Evolutionary conservation across 2,113 vertebrate genomes (phyloP), one percentile per base, ranked within the genome.

Genomic region (Neogobius melanostomus): DNA sequence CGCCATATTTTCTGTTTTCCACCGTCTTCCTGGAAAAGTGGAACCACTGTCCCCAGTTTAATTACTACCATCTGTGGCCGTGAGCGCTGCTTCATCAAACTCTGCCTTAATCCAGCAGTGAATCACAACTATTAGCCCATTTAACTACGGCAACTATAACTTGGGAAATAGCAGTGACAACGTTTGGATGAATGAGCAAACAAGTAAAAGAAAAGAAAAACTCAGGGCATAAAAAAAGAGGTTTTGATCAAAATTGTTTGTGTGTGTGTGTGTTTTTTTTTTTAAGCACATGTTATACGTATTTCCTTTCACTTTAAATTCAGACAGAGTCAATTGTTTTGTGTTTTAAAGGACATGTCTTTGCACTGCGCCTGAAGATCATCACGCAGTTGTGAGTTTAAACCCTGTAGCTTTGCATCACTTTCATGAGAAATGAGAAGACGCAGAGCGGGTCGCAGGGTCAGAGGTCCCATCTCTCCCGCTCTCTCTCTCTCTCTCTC

Each of bases 391-490:
- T 36, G 77, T 81, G 72, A 63, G 1, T 80, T 89, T 87, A 85
- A 84, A 81, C 68, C 69, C 73, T 74, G 85, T 77, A 72, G 73
- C 85, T 75, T 83, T 79, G 82, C 76, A 69, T 87, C 85, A 69
- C 9, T 83, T 79, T 86, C 84, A 70, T 6, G 65, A 84, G 84
- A 83, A 80, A 80, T 83, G 89, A 88, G 83, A 82, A 80, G 83
- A 87, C 62, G 66, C 86, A 86, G 85, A 84, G 74, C 75, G 56
- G 2, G 77, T 72, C 72, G 71, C 46, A 69, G 64, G 87, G 81
- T 89, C 85, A 87, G 66, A 82, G 88, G 84, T 52, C 88, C 69
- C 48, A 60, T 47, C 42, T 67, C 46, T 16, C 75, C 76, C 79
- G 74, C 74, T 71, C 81, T 54, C 53, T 12, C 6, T 6, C 7